phyloP scores from a whole-genome alignment of 2,888 invertebrate species.

The Sarcophaga carnaria region DNA sequence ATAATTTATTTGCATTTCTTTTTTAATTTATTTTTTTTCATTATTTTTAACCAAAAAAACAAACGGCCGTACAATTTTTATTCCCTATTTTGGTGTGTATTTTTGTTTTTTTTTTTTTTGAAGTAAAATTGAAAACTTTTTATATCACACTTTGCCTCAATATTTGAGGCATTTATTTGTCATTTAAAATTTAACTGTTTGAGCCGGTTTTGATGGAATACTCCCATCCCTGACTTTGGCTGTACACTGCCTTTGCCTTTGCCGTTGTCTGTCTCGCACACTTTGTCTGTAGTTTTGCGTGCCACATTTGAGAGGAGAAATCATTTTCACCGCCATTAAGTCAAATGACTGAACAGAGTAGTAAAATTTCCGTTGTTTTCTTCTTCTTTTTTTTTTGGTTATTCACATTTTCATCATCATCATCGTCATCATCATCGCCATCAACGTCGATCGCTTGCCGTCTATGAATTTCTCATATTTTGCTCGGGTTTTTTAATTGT shows the following conservation, averaged over 20 bases:
- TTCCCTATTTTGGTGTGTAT: not conserved
- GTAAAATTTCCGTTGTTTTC: slow-evolving; percentile 73
- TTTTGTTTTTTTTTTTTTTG: slow-evolving; percentile 20
- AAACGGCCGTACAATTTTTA: not conserved
- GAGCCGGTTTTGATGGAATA: not conserved
- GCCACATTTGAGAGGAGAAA: slow-evolving; percentile 63
- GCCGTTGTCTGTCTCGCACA: not conserved
- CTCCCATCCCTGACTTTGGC: slow-evolving; percentile 12
- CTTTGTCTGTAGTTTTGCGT: slow-evolving; percentile 3
- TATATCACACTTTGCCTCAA: slow-evolving; percentile 37
- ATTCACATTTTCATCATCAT: slow-evolving; percentile 66
- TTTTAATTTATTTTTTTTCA: slow-evolving; percentile 16
- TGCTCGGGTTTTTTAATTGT: slow-evolving; percentile 69
- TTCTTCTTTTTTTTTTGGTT: slow-evolving; percentile 26
- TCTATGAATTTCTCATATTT: slow-evolving; percentile 66
- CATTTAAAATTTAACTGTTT: not conserved
- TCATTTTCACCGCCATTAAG: slow-evolving; percentile 80
- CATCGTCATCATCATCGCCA: slow-evolving; percentile 40
- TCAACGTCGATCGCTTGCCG: slow-evolving; percentile 67
- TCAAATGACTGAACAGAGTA: slow-evolving; percentile 80
- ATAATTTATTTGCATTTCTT: slow-evolving; percentile 14
- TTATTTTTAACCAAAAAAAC: not conserved
- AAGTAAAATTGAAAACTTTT: slow-evolving; percentile 30
- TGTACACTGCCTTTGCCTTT: not conserved
- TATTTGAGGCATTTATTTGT: slow-evolving; percentile 52